Percentiles rank a stretch among this genome's conserved stretches.
These are phyloP conservation scores for Apogon talboti DNA, from an alignment of 2,797 vertebrate genomes.

Conservation along the genomic window DNA sequence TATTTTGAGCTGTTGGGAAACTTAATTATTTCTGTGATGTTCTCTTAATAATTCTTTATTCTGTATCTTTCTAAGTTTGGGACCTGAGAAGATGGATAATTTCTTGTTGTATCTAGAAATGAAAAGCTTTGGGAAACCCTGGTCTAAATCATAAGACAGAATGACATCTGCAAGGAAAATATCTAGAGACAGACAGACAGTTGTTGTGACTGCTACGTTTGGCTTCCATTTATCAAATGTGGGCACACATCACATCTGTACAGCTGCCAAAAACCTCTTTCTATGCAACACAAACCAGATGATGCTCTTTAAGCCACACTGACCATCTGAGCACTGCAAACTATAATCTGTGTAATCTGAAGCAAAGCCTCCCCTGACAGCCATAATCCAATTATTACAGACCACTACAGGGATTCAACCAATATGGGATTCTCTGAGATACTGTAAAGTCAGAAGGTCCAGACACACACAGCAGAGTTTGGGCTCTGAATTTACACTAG, in stretches of 20 bases:
- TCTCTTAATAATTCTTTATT: no score
- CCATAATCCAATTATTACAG: slow-evolving; percentile 79
- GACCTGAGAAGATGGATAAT: no score
- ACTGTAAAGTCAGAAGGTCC: slow-evolving; percentile 1
- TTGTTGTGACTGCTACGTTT: slow-evolving; percentile 23
- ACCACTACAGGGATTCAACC: slow-evolving; percentile 49
- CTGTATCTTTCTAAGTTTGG: no score
- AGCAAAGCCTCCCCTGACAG: slow-evolving; percentile 71
- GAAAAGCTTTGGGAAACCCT: no score
- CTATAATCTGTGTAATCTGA: slow-evolving; percentile 80
- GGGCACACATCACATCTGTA: slow-evolving; percentile 46
- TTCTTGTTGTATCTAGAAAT: no score
- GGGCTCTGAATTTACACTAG: neutral
- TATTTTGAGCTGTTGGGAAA: no score
- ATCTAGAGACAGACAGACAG: neutral
- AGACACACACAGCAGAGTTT: neutral
- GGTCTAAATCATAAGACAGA: no score
- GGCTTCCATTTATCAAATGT: slow-evolving; percentile 50
- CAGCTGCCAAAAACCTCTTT: slow-evolving; percentile 41
- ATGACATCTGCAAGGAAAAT: no score
- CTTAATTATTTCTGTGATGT: no score
- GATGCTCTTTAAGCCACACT: slow-evolving; percentile 68
- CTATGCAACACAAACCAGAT: slow-evolving; percentile 59
- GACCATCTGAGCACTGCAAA: slow-evolving; percentile 66
- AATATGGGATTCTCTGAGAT: slow-evolving; percentile 34